Conservation (phyloP, 2,113 vertebrate species). For the Grammomys surdaster region DNA sequence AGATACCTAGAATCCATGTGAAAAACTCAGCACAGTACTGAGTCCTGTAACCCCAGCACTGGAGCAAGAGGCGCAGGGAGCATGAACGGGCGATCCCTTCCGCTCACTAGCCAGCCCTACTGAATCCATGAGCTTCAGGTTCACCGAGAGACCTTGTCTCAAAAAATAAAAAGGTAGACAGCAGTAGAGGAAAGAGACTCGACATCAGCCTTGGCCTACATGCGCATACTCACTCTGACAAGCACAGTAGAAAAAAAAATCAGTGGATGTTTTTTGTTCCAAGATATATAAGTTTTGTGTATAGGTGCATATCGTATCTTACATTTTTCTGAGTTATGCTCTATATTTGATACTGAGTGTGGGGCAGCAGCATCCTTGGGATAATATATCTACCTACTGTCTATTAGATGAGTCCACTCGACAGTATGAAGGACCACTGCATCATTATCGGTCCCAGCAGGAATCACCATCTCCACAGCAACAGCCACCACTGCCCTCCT, state of each 20-base stretch:
- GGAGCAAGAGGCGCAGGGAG: not conserved
- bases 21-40: too few species aligned
- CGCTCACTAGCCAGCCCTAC: not conserved
- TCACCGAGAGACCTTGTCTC: not conserved
- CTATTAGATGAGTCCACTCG: constrained; percentile 88
- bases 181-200: not conserved
- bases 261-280: not conserved
- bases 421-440: constrained; percentile 90
- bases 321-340: not conserved
- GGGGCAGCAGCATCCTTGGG: not conserved
- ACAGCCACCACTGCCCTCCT: constrained; percentile 80
- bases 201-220: too few species aligned
- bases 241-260: not conserved
- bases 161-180: not conserved
- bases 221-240: not conserved
- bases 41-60: not conserved
- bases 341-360: constrained; percentile 38
- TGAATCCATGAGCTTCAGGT: not conserved
- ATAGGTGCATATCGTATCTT: not conserved
- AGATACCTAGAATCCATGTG: not conserved
- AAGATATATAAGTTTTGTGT: constrained; percentile 21
- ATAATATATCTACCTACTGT: constrained; percentile 6
- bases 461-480: constrained; percentile 90
- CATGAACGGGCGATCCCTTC: too few species aligned
- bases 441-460: constrained; percentile 90